Evolutionary conservation across 2,797 vertebrate species (phyloP).

Genomic region (Pitangus sulphuratus): DNA sequence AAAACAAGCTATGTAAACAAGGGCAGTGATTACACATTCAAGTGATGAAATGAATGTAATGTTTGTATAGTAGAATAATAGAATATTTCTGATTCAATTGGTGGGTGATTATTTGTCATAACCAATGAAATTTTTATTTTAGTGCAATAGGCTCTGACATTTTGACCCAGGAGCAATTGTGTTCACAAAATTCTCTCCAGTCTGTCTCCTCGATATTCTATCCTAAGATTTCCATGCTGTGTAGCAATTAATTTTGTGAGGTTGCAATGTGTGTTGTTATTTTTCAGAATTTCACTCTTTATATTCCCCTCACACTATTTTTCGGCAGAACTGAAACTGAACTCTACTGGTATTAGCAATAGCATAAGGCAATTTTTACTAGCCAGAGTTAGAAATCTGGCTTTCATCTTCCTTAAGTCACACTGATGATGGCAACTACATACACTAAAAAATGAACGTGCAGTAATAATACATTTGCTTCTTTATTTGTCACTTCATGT

Average conservation of each 20-base stretch:
- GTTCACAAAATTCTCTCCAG: constrained; percentile 20
- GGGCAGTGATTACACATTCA: constrained; percentile 5
- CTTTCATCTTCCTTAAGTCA: constrained; percentile 20
- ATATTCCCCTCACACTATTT: not conserved
- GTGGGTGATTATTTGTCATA: constrained; percentile 52
- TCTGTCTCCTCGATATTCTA: not conserved
- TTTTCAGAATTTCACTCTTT: not conserved
- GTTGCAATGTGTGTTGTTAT: not conserved
- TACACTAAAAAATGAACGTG: not conserved
- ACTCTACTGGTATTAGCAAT: not conserved
- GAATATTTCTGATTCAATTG: constrained; percentile 58
- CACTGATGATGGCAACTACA: not conserved
- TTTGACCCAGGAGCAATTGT: constrained; percentile 36
- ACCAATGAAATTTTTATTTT: constrained; percentile 47
- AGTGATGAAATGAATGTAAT: constrained; percentile 20
- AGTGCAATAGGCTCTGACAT: constrained; percentile 28
- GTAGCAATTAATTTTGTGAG: constrained; percentile 42
- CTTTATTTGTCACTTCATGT: not conserved
- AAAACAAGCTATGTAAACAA: constrained; percentile 24
- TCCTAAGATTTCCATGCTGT: constrained; percentile 18
- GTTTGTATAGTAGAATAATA: constrained; percentile 50
- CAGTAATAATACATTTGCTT: not conserved
- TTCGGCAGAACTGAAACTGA: constrained; percentile 5
- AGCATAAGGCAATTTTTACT: not conserved
- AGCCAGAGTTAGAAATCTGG: not conserved